Base-by-base conservation (phyloP, 2,888 invertebrate genomes). In the Aphodius granarius region DNA sequence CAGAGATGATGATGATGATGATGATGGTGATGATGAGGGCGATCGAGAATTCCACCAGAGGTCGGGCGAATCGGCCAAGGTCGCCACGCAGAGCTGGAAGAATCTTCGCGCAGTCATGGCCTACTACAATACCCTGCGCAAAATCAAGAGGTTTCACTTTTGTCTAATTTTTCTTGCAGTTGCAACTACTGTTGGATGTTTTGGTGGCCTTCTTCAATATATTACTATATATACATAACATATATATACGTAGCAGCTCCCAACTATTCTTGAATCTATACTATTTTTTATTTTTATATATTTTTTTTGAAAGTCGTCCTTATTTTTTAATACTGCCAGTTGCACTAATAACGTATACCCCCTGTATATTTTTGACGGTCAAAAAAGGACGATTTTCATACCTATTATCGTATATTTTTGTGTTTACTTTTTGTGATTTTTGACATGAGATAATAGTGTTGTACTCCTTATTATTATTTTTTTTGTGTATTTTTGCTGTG, bases 51-150 rank as follows among this genome's bases (percentile, higher is more conserved):
- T 66, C 70, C 76, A 78, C 75, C 77, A 78, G 77, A 75, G 76
- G 73, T 79, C 79, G 66, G 82, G 82, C 78, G 82, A 81, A 72
- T 78, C 82, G 23, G 74, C 81, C 80, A 83, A 83, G 79, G 82
- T 80, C 78, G 86, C 86, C 17, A 85, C 86, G 86, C 94, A 94
- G 89, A 94, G 94, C 87, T 95, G 95, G 95, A 92, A 93, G 88
- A 95, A 94, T 89, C 92, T 95, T 84, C 92, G 94, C 86, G 95
- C 95, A 84, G 95, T 95, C 86, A 94, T 95, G 94, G 94, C 95
- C 85, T 94, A 95, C 91, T 95, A 95, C 91, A 93, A 94, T 89
- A 93, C 95, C 83, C 92, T 95, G 87, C 92, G 95, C 90, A 94
- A 94, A 90, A 95, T 95, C 89, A 95, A 95, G 93, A 95, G 95